A percentile compares a stretch with the other conserved stretches of the same genome.
These are phyloP conservation scores for Diorhabda carinulata DNA, from an alignment of 1,140 invertebrate species.

Conservation along the genomic window DNA sequence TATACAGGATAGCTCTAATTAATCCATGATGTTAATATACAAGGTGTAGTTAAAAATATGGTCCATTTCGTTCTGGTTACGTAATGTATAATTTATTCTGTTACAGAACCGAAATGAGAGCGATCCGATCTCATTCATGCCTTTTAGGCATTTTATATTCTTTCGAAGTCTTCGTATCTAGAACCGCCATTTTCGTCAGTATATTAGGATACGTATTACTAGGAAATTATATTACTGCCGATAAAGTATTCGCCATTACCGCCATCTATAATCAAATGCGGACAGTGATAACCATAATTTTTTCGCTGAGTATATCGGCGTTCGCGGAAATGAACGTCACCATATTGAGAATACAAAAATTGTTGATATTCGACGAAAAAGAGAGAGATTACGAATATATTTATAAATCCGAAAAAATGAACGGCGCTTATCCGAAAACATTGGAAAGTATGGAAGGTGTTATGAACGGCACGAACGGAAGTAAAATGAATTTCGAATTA, in stretches of 20 bases:
- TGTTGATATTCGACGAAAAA: conserved; percentile 61
- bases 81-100: not conserved
- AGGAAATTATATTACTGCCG: conserved; percentile 63
- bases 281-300: conserved; percentile 69
- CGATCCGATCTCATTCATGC: conserved; percentile 64
- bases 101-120: conserved; percentile 61
- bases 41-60: no score
- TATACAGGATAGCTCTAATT: no score
- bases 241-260: conserved; percentile 71
- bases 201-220: conserved; percentile 71
- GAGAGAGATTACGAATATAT: not conserved
- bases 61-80: no score
- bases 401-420: conserved; percentile 6
- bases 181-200: conserved; percentile 75
- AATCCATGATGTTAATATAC: no score
- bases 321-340: conserved; percentile 67
- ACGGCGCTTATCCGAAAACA: conserved; percentile 2
- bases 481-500: not conserved
- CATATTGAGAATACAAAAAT: conserved; percentile 62
- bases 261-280: conserved; percentile 70
- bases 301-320: conserved; percentile 59
- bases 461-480: conserved; percentile 7
- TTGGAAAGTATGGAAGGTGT: not conserved
- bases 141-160: conserved; percentile 70
- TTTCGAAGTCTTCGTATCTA: conserved; percentile 69